phyloP scores from a whole-genome alignment of 2,113 vertebrate species.

The Megaleporinus macrocephalus region DNA sequence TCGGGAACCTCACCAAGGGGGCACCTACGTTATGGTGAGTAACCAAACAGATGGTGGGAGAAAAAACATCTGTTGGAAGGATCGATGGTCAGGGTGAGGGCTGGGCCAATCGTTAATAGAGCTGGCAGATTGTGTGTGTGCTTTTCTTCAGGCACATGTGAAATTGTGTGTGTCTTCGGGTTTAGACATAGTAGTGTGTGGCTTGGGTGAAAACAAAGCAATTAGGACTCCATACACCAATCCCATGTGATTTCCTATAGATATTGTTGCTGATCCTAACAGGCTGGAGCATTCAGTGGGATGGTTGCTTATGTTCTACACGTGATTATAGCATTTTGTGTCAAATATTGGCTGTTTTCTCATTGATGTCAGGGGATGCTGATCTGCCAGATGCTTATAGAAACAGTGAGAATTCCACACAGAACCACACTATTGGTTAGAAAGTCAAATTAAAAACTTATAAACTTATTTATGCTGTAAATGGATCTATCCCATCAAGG shows the following conservation, averaged over 20 bases:
- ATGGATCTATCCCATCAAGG: no score
- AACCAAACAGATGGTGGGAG: constrained; percentile 41
- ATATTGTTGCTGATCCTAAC: background rate
- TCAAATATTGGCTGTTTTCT: no score
- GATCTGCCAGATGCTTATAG: no score
- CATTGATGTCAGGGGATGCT: no score
- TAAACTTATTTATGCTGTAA: no score
- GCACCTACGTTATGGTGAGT: constrained; percentile 36
- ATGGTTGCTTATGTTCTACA: background rate
- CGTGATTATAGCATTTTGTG: no score
- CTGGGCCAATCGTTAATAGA: constrained; percentile 29
- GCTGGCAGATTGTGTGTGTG: constrained; percentile 21
- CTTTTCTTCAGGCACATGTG: background rate
- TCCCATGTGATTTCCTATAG: background rate
- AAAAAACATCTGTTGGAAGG: constrained; percentile 28
- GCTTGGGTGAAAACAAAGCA: constrained; percentile 12
- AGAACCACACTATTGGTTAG: no score
- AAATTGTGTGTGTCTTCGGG: constrained; percentile 2
- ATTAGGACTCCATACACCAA: background rate
- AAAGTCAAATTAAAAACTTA: no score
- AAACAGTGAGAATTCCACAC: no score
- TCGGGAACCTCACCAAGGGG: constrained; percentile 31
- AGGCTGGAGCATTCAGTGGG: background rate
- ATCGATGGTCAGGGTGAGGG: constrained; percentile 36
- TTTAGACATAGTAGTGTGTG: constrained; percentile 1